Percentiles rank a stretch among this genome's conserved stretches.
Conservation (phyloP, 2,888 invertebrate species). For the Notocelia uddmanniana region DNA sequence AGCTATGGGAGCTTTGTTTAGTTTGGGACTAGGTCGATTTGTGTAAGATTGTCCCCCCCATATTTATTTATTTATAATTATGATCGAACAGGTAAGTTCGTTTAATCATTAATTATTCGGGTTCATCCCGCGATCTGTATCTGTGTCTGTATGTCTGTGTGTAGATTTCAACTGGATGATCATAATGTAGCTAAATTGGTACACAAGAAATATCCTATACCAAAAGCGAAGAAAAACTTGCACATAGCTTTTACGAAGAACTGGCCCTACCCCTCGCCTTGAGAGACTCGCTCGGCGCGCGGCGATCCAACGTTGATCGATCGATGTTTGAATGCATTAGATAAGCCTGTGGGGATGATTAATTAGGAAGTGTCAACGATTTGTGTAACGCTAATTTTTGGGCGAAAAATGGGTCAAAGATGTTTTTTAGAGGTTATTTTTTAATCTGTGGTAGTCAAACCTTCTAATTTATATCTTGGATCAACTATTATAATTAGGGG, state of each 20-base stretch:
- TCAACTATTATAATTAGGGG: too few relatives aligned
- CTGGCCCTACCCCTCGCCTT: background rate
- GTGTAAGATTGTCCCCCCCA: too few relatives aligned
- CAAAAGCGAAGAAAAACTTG: background rate
- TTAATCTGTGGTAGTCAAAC: background rate
- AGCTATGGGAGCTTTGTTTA: too few relatives aligned
- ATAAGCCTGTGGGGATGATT: conserved; percentile 36
- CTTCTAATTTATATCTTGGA: background rate
- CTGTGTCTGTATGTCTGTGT: too few relatives aligned
- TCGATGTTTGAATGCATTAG: conserved; percentile 38
- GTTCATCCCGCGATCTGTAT: too few relatives aligned
- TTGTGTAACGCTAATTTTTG: conserved; percentile 24
- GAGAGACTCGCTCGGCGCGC: background rate
- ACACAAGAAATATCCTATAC: too few relatives aligned
- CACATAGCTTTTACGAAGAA: background rate
- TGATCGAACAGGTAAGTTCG: too few relatives aligned
- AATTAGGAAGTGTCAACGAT: conserved; percentile 27
- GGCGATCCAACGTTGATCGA: conserved; percentile 20
- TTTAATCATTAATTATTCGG: too few relatives aligned
- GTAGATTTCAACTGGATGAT: too few relatives aligned
- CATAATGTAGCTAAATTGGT: too few relatives aligned
- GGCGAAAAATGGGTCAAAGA: conserved; percentile 7
- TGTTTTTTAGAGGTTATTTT: conserved; percentile 5
- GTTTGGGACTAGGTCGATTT: too few relatives aligned
- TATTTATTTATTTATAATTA: too few relatives aligned